phyloP scores from a whole-genome alignment of 2,888 invertebrate species.

The Lissocephala sabroskyi region DNA sequence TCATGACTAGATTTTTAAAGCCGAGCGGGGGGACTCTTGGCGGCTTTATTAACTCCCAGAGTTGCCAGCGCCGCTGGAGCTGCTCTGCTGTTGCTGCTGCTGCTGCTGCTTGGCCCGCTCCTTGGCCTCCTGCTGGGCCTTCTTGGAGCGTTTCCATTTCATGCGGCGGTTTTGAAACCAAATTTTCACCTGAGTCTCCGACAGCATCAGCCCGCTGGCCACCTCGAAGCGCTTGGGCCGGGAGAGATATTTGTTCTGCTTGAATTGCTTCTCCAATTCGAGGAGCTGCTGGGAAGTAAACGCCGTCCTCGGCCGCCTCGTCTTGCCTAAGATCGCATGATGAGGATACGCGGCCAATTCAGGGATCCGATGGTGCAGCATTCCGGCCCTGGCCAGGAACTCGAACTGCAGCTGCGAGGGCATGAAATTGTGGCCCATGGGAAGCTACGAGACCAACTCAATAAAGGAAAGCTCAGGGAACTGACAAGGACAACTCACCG shows the following conservation, averaged over 20 bases:
- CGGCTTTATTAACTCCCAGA: conserved; percentile 38
- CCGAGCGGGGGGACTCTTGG: neutral
- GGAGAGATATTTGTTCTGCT: conserved; percentile 98
- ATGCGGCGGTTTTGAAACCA: conserved; percentile 99
- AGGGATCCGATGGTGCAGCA: conserved; percentile 91
- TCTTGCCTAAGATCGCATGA: conserved; percentile 88
- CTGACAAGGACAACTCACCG: conserved; percentile 58
- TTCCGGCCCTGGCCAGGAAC: conserved; percentile 92
- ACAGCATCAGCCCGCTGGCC: conserved; percentile 96
- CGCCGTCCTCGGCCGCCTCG: conserved; percentile 94
- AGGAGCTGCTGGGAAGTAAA: conserved; percentile 97
- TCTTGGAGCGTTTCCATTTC: conserved; percentile 99
- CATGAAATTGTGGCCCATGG: conserved; percentile 74
- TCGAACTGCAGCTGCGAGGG: conserved; percentile 77
- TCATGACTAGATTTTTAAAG: conserved; percentile 42
- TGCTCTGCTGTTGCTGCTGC: conserved; percentile 43
- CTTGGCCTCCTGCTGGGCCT: conserved; percentile 92
- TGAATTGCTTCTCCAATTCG: conserved; percentile 98
- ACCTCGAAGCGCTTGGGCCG: conserved; percentile 98
- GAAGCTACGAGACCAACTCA: too few relatives aligned
- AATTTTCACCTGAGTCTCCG: conserved; percentile 98
- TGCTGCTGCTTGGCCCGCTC: conserved; percentile 69
- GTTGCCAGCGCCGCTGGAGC: too few relatives aligned
- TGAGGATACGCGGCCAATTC: conserved; percentile 84
- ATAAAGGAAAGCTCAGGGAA: too few relatives aligned